These are phyloP conservation scores for Tribolium madens DNA, from an alignment of 1,140 invertebrate genomes.

Conservation along the genomic window DNA sequence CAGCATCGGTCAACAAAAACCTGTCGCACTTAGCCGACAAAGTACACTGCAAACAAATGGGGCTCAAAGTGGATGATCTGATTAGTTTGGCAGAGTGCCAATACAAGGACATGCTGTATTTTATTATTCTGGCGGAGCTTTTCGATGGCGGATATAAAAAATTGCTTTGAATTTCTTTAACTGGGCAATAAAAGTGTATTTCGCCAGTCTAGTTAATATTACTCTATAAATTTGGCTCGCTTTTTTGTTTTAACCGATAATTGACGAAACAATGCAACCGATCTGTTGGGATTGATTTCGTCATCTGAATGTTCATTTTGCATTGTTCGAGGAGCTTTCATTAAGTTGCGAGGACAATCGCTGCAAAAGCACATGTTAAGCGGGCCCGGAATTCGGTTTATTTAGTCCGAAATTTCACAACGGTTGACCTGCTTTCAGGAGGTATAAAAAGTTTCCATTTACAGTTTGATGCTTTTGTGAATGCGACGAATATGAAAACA, in stretches of 20 bases:
- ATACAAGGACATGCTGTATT: slow-evolving; percentile 23
- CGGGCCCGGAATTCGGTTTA: slow-evolving; percentile 21
- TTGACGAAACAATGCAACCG: neutral
- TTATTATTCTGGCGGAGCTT: slow-evolving; percentile 1
- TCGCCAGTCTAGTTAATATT: neutral
- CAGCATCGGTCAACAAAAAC: slow-evolving; percentile 16
- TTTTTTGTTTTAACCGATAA: slow-evolving; percentile 5
- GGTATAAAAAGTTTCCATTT: slow-evolving; percentile 33
- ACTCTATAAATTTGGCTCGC: neutral
- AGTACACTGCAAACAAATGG: slow-evolving; percentile 24
- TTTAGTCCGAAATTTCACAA: slow-evolving; percentile 17
- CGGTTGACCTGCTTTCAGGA: slow-evolving; percentile 27
- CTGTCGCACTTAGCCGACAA: neutral
- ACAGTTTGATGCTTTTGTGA: slow-evolving; percentile 24
- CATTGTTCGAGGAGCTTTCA: slow-evolving; percentile 17
- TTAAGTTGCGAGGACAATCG: slow-evolving; percentile 24
- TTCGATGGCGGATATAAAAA: neutral
- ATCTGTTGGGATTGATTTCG: neutral
- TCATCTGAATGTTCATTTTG: slow-evolving; percentile 14
- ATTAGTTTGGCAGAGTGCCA: slow-evolving; percentile 31
- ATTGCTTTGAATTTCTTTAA: neutral
- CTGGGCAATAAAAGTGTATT: neutral
- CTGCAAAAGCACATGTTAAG: slow-evolving; percentile 22
- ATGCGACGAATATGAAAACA: slow-evolving; percentile 5
- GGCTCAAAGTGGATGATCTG: slow-evolving; percentile 16